Evolutionary conservation across 2,113 vertebrate genomes (phyloP).

Genomic region (Chionomys nivalis): DNA sequence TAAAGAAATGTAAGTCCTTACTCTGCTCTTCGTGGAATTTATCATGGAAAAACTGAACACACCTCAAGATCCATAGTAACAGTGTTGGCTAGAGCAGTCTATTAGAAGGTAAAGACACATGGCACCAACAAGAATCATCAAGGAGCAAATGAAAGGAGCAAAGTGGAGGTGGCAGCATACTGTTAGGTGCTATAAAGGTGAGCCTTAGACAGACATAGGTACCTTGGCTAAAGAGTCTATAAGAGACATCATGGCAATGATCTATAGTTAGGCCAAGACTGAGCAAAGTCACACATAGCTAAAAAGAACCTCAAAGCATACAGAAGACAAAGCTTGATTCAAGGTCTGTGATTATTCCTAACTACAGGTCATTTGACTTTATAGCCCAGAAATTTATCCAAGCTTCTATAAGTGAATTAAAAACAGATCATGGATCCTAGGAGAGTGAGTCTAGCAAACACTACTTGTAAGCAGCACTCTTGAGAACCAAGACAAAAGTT

Average conservation of each 20-base stretch:
- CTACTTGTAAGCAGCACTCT: not conserved
- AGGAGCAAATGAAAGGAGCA: not conserved
- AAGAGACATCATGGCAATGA: not conserved
- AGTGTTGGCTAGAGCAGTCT: not conserved
- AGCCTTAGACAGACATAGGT: accelerated
- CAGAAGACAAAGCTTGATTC: no score
- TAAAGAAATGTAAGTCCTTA: not conserved
- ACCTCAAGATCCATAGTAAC: not conserved
- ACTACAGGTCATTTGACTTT: not conserved
- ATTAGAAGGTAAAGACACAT: not conserved
- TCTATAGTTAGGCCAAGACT: not conserved
- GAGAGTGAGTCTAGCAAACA: not conserved
- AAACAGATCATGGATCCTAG: not conserved
- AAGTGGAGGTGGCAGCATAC: not conserved
- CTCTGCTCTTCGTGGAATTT: not conserved
- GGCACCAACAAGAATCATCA: not conserved
- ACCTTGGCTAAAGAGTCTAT: not conserved
- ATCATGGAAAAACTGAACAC: not conserved
- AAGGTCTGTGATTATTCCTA: not conserved
- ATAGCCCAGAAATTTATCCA: not conserved
- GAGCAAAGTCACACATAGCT: not conserved
- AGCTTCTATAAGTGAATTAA: not conserved
- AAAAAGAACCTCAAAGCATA: not conserved
- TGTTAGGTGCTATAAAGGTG: not conserved
- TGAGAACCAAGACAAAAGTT: not conserved